Evolutionary conservation across 64 coral and sea anemone species (phyloP).

Genomic region (Porites australiensis): DNA sequence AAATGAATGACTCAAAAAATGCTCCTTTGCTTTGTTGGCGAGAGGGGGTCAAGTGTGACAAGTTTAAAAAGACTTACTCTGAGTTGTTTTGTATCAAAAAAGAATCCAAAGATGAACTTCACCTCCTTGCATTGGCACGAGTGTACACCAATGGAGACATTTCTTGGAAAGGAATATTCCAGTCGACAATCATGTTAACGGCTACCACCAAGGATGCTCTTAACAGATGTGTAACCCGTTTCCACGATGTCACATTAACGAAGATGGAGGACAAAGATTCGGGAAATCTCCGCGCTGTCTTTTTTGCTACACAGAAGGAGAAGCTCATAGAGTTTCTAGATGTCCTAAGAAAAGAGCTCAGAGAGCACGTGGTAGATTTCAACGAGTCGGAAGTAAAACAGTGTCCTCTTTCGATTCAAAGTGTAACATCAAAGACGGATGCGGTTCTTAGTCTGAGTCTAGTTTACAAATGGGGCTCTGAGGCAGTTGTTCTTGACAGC

Average conservation of each 20-base stretch:
- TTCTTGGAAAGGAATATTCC: neutral
- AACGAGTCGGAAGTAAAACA: neutral
- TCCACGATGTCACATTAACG: neutral
- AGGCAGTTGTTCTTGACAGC: neutral
- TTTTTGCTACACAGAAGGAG: neutral
- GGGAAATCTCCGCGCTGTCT: neutral
- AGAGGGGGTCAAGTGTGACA: neutral
- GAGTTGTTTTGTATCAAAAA: neutral
- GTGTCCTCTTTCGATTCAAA: neutral
- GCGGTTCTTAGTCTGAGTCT: neutral
- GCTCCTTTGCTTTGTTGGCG: neutral
- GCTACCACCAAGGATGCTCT: neutral
- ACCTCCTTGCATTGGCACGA: neutral
- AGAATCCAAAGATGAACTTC: neutral
- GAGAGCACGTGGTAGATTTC: neutral
- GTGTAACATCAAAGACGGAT: neutral
- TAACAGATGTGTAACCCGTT: neutral
- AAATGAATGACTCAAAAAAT: neutral
- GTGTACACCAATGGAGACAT: neutral
- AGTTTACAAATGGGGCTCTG: conserved; percentile 22
- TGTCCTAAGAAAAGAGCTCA: neutral
- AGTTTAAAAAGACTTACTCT: neutral
- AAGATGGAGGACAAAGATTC: neutral
- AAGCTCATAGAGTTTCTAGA: neutral
- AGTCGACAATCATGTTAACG: neutral